Conservation (phyloP, 2,113 vertebrate genomes). For the Oceanites oceanicus region DNA sequence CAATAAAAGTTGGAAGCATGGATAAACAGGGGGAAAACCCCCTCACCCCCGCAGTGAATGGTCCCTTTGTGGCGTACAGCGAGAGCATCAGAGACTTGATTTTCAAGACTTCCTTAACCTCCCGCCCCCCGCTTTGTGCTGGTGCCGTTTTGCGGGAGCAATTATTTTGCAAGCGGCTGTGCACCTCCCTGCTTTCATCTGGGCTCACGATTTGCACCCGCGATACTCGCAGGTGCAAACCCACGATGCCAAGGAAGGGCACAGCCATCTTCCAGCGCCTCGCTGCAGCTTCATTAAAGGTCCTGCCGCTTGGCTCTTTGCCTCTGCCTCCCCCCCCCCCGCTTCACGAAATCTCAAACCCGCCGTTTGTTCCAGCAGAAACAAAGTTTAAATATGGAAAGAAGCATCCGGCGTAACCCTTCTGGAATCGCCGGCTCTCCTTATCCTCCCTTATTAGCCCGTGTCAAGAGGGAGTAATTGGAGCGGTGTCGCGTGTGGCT, state of each 20-base stretch:
- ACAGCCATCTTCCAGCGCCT: neutral
- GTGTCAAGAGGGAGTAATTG: slow-evolving; percentile 50
- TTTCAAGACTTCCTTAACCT: neutral
- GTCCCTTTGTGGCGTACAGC: neutral
- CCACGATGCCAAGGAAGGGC: neutral
- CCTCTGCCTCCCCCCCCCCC: neutral
- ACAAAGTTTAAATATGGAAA: neutral
- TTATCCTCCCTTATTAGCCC: slow-evolving; percentile 20
- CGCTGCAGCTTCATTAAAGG: neutral
- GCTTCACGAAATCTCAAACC: neutral
- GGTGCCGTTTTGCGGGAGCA: neutral
- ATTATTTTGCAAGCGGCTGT: slow-evolving; percentile 22
- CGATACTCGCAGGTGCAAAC: neutral
- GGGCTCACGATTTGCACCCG: neutral
- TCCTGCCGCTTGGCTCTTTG: neutral
- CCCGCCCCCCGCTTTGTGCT: neutral
- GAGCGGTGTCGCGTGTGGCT: neutral
- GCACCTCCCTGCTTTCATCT: neutral
- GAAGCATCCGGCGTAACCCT: neutral
- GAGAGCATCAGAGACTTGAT: neutral
- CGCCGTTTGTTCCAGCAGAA: neutral
- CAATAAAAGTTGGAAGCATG: neutral
- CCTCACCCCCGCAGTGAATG: neutral
- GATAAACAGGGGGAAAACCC: neutral
- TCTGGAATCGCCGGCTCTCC: neutral